A percentile compares a stretch with the other conserved stretches of the same genome.
These are phyloP conservation scores for Drosophila aff. DNA, from an alignment of 1,140 invertebrate species.

Conservation along the genomic window DNA sequence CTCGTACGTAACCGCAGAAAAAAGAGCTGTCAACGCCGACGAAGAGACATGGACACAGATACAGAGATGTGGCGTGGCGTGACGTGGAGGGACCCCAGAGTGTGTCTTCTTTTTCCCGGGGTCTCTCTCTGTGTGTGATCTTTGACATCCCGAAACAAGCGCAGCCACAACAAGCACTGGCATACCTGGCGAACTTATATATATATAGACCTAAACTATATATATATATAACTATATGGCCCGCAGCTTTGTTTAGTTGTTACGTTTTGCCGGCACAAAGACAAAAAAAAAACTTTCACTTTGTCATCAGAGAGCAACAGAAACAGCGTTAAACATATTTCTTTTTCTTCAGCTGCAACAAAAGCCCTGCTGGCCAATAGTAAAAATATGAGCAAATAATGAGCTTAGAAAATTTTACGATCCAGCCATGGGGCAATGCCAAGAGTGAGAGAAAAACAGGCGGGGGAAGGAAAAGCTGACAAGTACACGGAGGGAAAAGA, in stretches of 20 bases:
- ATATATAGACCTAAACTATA: constrained; percentile 42
- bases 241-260: constrained; percentile 79
- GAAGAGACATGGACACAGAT: constrained; percentile 2
- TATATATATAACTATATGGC: constrained; percentile 56
- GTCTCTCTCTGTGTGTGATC: constrained; percentile 45
- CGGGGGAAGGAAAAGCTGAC: background rate
- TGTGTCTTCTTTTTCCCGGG: constrained; percentile 36
- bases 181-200: constrained; percentile 21
- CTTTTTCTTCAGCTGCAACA: constrained; percentile 42
- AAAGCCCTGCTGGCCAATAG: constrained; percentile 55
- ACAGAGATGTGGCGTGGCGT: background rate
- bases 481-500: background rate
- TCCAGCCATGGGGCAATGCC: constrained; percentile 42
- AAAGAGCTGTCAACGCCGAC: constrained; percentile 50
- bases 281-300: constrained; percentile 78
- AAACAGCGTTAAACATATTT: constrained; percentile 67
- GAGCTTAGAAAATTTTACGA: constrained; percentile 80
- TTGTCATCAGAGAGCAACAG: constrained; percentile 71
- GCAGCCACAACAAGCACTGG: constrained; percentile 24
- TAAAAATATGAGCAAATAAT: constrained; percentile 80
- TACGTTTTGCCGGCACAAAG: constrained; percentile 70
- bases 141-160: constrained; percentile 63
- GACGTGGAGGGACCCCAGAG: constrained; percentile 22
- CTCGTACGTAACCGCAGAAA: constrained; percentile 48
- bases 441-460: constrained; percentile 12